Base-by-base conservation (phyloP, 2,888 invertebrate genomes). In the Sussaba pulchella region DNA sequence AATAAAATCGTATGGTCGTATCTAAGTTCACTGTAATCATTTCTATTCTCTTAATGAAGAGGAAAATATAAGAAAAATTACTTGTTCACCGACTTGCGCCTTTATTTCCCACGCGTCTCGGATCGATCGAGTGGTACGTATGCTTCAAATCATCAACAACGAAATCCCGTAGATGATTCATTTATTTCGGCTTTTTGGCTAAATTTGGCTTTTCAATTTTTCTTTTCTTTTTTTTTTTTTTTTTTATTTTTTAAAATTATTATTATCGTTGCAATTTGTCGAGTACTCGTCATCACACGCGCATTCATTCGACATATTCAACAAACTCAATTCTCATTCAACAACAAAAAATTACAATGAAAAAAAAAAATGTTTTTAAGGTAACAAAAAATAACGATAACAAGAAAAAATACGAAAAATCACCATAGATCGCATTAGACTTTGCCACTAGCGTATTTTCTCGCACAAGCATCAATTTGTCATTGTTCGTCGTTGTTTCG, bases 101-200 rank as follows among this genome's bases (percentile, higher is more conserved):
- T 92, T 92, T 92, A 90, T 92, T 92, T 91, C 91, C 89, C 92
- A 92, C 91, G 92, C 92, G 92, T 92, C 92, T 92, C 91, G 92
- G 92, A 92, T 90, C 89, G 87, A 89, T 92, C 91, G 92, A 92
- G 92, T 92, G 92, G 92, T 92, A 92, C 86, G 92, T 92, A 92
- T 91, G 73, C 66, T 75, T 79, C 54, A 81, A 81, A 57, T 81
- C 67, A 81, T 80, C 82, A 83, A 14, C 54, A 66, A 31, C 2
- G 6, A 31, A 31, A 72, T 76, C 50, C 76, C 73, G 84, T 89
- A 88, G 88, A 85, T 72, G 54, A 63, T 76, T 73, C 59, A 73
- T 77, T 76, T 54, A 54, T 69, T 70, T 83, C 76, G 73, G 89
- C 90, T 90, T 91, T 59, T 89, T 90, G 81, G 89, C 89, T 89